A percentile compares a stretch with the other conserved stretches of the same genome.
Conservation (phyloP, 2,888 invertebrate species). For the Hemicrepidius hirtus region DNA sequence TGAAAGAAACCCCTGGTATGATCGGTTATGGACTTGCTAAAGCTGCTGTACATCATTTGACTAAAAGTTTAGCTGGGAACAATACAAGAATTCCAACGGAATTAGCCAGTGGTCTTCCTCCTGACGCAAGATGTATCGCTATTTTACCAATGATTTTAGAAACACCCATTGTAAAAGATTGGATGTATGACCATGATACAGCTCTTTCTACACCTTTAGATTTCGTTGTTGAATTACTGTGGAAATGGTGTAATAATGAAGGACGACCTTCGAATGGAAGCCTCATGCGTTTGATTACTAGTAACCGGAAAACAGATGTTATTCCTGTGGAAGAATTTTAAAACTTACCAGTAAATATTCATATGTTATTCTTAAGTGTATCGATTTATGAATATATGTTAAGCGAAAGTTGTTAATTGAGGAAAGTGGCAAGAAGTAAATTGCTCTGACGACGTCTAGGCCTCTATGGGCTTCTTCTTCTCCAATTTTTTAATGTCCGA, state of each 20-base stretch:
- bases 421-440: no score
- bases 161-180: slow-evolving; percentile 98
- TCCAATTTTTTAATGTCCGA: no score
- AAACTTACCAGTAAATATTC: no score
- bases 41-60: slow-evolving; percentile 96
- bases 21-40: slow-evolving; percentile 84
- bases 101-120: slow-evolving; percentile 87
- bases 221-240: slow-evolving; percentile 90
- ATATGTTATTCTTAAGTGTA: no score
- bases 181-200: slow-evolving; percentile 96
- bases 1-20: slow-evolving; percentile 84
- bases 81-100: slow-evolving; percentile 67
- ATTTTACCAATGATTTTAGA: slow-evolving; percentile 93
- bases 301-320: slow-evolving; percentile 80
- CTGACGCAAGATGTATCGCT: slow-evolving; percentile 83
- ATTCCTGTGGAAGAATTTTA: not conserved
- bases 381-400: no score
- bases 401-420: no score
- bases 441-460: no score
- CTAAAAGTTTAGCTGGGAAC: slow-evolving; percentile 87
- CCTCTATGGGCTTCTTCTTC: no score
- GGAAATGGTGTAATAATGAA: slow-evolving; percentile 86
- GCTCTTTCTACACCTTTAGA: slow-evolving; percentile 93
- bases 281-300: slow-evolving; percentile 89
- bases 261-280: slow-evolving; percentile 88